Evolutionary conservation across 2,797 vertebrate species (phyloP).

Genomic region (Myiotriccus ornatus): DNA sequence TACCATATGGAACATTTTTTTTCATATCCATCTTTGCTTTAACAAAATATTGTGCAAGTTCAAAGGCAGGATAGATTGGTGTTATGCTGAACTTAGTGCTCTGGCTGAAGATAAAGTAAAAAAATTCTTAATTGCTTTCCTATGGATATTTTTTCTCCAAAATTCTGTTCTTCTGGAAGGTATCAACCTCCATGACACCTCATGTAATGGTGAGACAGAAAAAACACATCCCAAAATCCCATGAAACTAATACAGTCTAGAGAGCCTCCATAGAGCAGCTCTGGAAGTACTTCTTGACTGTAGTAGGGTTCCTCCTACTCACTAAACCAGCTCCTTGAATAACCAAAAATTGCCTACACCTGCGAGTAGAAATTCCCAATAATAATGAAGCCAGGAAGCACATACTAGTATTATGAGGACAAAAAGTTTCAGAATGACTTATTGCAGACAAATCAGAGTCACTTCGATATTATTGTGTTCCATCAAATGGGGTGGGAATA

Average conservation of each 20-base stretch:
- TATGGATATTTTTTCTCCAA: neutral
- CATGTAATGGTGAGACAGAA: neutral
- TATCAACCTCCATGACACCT: neutral
- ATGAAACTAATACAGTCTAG: neutral
- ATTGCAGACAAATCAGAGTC: neutral
- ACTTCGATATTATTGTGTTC: neutral
- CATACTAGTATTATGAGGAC: neutral
- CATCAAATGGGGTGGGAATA: neutral
- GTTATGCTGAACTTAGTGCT: neutral
- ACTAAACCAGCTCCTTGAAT: neutral
- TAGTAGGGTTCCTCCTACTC: neutral
- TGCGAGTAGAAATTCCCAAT: neutral
- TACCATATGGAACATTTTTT: neutral
- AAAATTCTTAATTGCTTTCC: neutral
- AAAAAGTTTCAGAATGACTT: neutral
- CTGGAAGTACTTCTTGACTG: neutral
- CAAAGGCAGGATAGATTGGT: neutral
- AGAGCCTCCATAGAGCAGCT: neutral
- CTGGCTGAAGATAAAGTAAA: neutral
- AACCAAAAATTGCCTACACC: neutral
- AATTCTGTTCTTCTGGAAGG: neutral
- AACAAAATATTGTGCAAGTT: neutral
- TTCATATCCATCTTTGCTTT: neutral
- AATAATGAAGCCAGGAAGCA: neutral
- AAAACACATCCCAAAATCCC: accelerated